Conservation (phyloP, 92 coral and sea anemone genomes). For the Siderastrea radians region DNA sequence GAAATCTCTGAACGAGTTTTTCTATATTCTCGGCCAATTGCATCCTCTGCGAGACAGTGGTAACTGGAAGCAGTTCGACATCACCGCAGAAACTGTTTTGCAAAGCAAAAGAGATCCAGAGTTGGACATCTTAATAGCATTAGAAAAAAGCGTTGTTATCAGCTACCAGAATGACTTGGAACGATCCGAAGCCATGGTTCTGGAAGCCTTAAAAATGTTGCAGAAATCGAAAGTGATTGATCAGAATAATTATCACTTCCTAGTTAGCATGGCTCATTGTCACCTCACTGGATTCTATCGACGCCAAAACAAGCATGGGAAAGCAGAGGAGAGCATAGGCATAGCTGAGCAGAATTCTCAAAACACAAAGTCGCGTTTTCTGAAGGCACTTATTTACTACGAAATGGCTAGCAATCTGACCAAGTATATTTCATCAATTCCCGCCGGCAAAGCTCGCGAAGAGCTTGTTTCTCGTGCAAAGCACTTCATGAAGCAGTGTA, state of each 20-base stretch:
- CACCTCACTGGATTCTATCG: constrained; percentile 74
- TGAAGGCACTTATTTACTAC: constrained; percentile 55
- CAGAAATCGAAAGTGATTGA: constrained; percentile 11
- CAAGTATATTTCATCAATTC: constrained; percentile 11
- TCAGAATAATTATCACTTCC: constrained; percentile 12
- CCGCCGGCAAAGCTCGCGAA: constrained; percentile 23
- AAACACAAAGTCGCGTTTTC: constrained; percentile 21
- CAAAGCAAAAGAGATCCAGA: constrained; percentile 4
- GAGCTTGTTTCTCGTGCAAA: constrained; percentile 31
- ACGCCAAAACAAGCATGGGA: constrained; percentile 51
- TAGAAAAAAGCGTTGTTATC: constrained; percentile 62
- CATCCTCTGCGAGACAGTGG: constrained; percentile 84
- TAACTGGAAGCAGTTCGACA: constrained; percentile 54
- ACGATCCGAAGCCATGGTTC: constrained; percentile 48
- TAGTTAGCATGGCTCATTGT: constrained; percentile 34
- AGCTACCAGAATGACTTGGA: constrained; percentile 66
- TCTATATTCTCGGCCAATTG: constrained; percentile 29
- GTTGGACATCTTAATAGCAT: constrained; percentile 28
- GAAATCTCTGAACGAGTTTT: constrained; percentile 23
- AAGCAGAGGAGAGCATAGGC: constrained; percentile 35
- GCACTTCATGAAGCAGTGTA: constrained; percentile 39
- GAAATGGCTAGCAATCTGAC: constrained; percentile 75
- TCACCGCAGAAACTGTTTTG: neutral
- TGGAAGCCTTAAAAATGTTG: neutral
- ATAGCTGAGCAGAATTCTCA: constrained; percentile 56